phyloP scores from a whole-genome alignment of 2,113 vertebrate species.

The Saimiri boliviensis region DNA sequence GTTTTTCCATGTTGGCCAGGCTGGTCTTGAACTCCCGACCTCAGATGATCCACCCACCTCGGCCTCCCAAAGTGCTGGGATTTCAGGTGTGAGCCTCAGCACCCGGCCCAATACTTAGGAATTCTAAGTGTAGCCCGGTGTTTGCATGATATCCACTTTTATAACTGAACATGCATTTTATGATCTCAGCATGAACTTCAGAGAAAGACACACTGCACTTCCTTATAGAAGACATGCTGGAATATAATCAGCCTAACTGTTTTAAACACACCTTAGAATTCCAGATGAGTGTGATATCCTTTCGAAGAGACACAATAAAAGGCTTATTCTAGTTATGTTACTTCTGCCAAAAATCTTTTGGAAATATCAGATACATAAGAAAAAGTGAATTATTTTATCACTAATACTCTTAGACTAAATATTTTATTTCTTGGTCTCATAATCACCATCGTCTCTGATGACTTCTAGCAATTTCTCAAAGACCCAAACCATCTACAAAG shows the following conservation, averaged over 20 bases:
- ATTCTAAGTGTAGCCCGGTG: neutral
- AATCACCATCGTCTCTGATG: neutral
- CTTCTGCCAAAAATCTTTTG: conserved; percentile 1
- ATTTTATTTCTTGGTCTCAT: conserved; percentile 49
- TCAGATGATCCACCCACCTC: too few relatives aligned
- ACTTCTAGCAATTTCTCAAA: conserved; percentile 1
- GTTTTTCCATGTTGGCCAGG: too few relatives aligned
- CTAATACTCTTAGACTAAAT: neutral
- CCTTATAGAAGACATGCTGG: neutral
- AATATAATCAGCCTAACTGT: neutral
- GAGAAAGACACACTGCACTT: neutral
- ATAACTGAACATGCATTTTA: neutral
- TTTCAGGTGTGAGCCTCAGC: too few relatives aligned
- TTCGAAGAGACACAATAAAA: neutral
- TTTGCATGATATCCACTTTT: neutral
- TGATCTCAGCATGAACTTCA: conserved; percentile 1
- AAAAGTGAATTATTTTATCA: conserved; percentile 20
- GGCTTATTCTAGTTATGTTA: neutral
- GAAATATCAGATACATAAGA: neutral
- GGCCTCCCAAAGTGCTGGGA: too few relatives aligned
- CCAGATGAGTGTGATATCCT: neutral
- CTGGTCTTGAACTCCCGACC: too few relatives aligned
- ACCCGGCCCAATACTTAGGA: neutral
- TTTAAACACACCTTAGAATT: neutral
- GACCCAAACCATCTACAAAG: neutral